Base-by-base conservation (phyloP, 2,888 invertebrate species). In the Parapristionchus giblindavisi region DNA sequence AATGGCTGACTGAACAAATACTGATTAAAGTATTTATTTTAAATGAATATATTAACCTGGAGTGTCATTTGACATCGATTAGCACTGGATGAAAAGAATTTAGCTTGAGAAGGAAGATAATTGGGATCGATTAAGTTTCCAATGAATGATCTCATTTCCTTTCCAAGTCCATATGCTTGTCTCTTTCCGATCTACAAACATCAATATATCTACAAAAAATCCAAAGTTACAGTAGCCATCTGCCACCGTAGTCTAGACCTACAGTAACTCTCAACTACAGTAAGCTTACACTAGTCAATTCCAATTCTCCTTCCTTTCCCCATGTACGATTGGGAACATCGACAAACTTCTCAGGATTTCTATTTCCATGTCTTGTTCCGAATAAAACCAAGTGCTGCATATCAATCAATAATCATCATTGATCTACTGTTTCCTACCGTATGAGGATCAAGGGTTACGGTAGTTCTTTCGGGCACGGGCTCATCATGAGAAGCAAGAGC, bases 51-150 rank as follows among this genome's bases (percentile, higher is more conserved):
- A 63, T 38, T 24, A 3, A 79, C 82, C 78, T 82, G 84, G 29
- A 85, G 76, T 3, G 84, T 83, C 82, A 81, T 83, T 72, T 85
- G 84, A 70, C 83, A 84, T 48, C 85, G 72, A 43, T 81, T 79
- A 6, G 85, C 84, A 48, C 79, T 80, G 34, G 81, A 81, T 21
- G 79, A 79, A 75, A 77, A 82, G 74, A 80, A 84, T 54, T 81
- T 79, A 36, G 80, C 83, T 75, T 84, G 54, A 0, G 76, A 74
- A 17, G 81, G 72, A 40, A 78, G 66, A 72, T 77, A 84, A 71
- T 83, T 81, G 14, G 68, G 11, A 32, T 38, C 29, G 40, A 72
- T 48, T n/a, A 38, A 60, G 14, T 34, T 66, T 6, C 80, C 81
- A 11, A 80, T 75, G 70, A 84, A 84, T 52, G 73, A 60, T 21